Percentiles rank a stretch among this genome's conserved stretches.
Evolutionary conservation across 2,113 vertebrate genomes (phyloP).

Genomic region (Anguilla japonica): DNA sequence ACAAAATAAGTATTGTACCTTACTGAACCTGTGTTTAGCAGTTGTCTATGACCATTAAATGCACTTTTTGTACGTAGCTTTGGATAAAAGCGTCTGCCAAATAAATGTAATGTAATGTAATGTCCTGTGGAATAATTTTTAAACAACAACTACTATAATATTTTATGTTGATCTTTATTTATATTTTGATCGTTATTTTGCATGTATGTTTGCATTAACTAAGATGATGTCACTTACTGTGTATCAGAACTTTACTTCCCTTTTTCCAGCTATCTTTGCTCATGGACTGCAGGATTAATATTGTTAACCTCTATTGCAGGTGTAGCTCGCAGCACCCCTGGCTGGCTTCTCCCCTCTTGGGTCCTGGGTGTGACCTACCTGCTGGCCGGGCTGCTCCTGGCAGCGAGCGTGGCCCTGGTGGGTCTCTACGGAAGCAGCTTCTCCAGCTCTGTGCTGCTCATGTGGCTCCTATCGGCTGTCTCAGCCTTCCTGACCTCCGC

Average conservation of each 20-base stretch:
- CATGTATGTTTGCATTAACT: too few relatives aligned
- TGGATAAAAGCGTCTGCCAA: too few relatives aligned
- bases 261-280: not conserved
- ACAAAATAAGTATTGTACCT: too few relatives aligned
- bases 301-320: conserved; percentile 47
- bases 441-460: conserved; percentile 61
- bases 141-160: too few relatives aligned
- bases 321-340: conserved; percentile 54
- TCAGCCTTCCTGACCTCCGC: conserved; percentile 70
- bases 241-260: not conserved
- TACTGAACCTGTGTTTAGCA: too few relatives aligned
- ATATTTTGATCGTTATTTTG: too few relatives aligned
- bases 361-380: conserved; percentile 58
- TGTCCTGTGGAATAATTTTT: not conserved
- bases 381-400: conserved; percentile 57
- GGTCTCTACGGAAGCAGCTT: conserved; percentile 69
- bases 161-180: too few relatives aligned
- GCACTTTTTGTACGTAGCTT: too few relatives aligned
- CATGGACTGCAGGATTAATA: too few relatives aligned
- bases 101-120: too few relatives aligned
- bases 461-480: conserved; percentile 69
- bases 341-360: conserved; percentile 65
- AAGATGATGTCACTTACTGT: not conserved
- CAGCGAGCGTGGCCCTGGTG: conserved; percentile 58
- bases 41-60: too few relatives aligned